Evolutionary conservation across 1,140 invertebrate species (phyloP), one percentile per base, ranked within the genome.

Genomic region (Augochlora pura): DNA sequence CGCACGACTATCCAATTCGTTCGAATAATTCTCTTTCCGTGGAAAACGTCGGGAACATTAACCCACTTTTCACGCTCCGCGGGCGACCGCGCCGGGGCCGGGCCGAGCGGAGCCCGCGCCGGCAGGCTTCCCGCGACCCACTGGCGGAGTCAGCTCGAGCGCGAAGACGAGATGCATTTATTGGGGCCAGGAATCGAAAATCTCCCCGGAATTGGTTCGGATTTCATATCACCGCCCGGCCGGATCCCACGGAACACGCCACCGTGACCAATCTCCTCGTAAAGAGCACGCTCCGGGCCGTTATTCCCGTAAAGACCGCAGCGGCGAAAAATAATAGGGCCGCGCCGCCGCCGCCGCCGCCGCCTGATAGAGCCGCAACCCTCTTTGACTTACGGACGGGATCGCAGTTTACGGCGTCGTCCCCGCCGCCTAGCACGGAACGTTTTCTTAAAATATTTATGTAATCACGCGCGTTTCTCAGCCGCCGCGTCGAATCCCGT

Each of bases 211-310:
- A 82, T 54, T 60, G 79, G 46, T 65, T 23, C 74, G 60, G 71
- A 83, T 86, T 86, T 86, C 84, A 86, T 83, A 86, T 86, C 86
- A 80, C 77, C 74, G 54, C 21, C 5, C 18, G 54, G 54, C 54
- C 9, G 21, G 54, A 52, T 16, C 18, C 49, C 42, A 12, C 42
- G 0, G 18, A 21, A 52, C 49, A 52, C 54, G 7, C 54, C 21
- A n/a, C 25, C 68, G 65, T 59, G 75, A 60, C 78, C 83, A 82
- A 86, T 85, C 49, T 85, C 62, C 84, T 82, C 79, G 83, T 85
- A 86, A 86, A 82, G 70, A 78, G 79, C 77, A 85, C 64, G 73
- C 79, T 71, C 73, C 74, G 74, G 52, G 25, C 69, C 74, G 77
- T 79, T 74, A 69, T 64, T 59, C 66, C 72, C 75, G 83, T 75